These are phyloP conservation scores for Drosophila lacertosa DNA, from an alignment of 1,140 invertebrate genomes.

Conservation along the genomic window DNA sequence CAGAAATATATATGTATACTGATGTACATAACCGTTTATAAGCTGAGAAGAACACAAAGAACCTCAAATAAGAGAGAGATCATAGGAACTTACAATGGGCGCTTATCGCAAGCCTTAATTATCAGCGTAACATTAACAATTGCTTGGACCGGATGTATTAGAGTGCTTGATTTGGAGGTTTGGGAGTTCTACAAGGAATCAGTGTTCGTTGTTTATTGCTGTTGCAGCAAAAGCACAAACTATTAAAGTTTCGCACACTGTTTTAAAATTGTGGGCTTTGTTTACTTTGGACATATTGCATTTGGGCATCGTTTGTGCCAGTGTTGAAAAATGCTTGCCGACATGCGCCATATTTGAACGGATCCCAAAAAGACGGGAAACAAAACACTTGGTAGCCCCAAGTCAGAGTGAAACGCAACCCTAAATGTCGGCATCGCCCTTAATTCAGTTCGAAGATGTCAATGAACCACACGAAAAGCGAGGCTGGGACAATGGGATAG, in stretches of 20 bases:
- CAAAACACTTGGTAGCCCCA: constrained; percentile 17
- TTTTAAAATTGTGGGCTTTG: too few species aligned
- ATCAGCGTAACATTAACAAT: neutral
- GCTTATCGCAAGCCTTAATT: neutral
- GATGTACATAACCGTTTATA: too few species aligned
- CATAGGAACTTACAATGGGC: neutral
- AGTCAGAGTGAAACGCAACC: constrained; percentile 32
- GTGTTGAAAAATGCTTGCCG: constrained; percentile 5
- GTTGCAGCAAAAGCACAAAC: too few species aligned
- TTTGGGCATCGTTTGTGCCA: neutral
- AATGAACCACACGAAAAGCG: constrained; percentile 30
- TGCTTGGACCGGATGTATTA: neutral
- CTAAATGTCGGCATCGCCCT: constrained; percentile 30
- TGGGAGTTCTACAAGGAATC: too few species aligned
- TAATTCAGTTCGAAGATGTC: constrained; percentile 35
- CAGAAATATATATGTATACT: neutral
- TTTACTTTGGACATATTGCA: neutral
- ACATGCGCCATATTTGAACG: constrained; percentile 16
- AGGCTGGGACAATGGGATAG: constrained; percentile 24
- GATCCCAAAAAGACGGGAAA: constrained; percentile 1
- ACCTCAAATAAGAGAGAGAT: neutral
- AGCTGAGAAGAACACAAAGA: neutral
- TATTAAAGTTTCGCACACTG: too few species aligned
- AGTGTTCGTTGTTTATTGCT: too few species aligned
- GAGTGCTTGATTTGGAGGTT: too few species aligned